phyloP scores from a whole-genome alignment of 2,888 invertebrate species.

The Ommatoiulus sabulosus region DNA sequence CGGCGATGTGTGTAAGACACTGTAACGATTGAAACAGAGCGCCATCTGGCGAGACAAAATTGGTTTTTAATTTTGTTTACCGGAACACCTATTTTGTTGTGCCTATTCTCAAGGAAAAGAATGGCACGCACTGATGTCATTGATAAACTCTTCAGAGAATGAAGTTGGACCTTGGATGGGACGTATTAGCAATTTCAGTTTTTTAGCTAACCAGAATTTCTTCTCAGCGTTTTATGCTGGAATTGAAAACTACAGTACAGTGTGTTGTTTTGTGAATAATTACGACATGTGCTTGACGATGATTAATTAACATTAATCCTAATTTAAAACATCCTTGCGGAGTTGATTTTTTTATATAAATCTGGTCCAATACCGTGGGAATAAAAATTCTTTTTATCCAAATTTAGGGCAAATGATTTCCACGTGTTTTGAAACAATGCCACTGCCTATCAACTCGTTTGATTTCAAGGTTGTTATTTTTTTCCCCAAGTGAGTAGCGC shows the following conservation, averaged over 20 bases:
- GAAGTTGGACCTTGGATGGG: not conserved
- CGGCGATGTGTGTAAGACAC: not conserved
- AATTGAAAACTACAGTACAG: no score
- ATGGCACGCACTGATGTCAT: not conserved
- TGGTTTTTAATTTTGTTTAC: not conserved
- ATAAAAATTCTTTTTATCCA: not conserved
- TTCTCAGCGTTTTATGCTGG: not conserved
- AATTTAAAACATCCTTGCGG: not conserved
- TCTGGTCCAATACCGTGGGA: slow-evolving; percentile 11
- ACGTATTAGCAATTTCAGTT: not conserved
- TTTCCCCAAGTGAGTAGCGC: not conserved
- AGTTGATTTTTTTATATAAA: not conserved
- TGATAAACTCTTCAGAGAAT: not conserved
- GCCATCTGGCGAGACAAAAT: not conserved
- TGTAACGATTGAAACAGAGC: not conserved
- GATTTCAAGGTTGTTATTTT: not conserved
- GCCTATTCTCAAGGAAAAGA: not conserved
- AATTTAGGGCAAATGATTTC: slow-evolving; percentile 5
- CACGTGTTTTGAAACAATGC: not conserved
- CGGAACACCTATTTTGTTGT: not conserved
- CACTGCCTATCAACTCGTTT: not conserved
- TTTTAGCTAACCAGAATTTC: not conserved
- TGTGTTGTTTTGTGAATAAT: not conserved
- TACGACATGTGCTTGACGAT: not conserved
- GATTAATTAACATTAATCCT: not conserved